Evolutionary conservation across 2,797 vertebrate species (phyloP), one percentile per base, ranked within the genome.

Genomic region (Chelon auratus): DNA sequence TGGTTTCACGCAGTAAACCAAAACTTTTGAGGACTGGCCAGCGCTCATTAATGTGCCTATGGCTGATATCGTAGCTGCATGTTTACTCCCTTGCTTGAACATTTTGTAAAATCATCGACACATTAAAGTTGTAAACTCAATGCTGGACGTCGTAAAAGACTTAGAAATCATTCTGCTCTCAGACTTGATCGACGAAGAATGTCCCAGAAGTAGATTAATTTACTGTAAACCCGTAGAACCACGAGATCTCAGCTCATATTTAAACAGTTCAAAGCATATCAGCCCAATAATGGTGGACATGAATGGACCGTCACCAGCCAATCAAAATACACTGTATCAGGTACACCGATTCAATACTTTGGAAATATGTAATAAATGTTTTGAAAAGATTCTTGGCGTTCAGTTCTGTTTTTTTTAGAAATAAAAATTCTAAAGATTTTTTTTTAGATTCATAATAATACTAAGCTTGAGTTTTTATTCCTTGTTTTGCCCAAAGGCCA

Each of bases 211-310:
- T 50, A 2, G 5, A 47, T 71, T 43, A 4, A 66, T 74, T 61
- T 78, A 54, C 47, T 51, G 62, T 61, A 17, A 58, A 75, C 65
- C 26, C 45, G 24, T 53, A 64, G 24, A 36, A 72, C 58, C 43
- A 24, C 24, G 9, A 50, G 56, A 53, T 62, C 62, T 57, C 24
- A 56, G 72, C 70, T 48, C 47, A 70, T 14, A 68, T 75, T 60
- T 37, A 40, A 79, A 68, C 48, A 71, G 51, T 71, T 79, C 62
- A 12, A 57, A 64, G 65, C 63, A 40, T 53, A 54, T 63, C 74
- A 66, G 75, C 60, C 68, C 76, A 78, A 67, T n/a, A 74, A 30
- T 37, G 42, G 14, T 69, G 73, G 78, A 72, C 58, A 36, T n/a
- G 64, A 67, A 54, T 51, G 17, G 57, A 51, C 58, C 72, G 66